These are phyloP conservation scores for Drosophila phalerata DNA, from an alignment of 2,888 invertebrate species.

Conservation along the genomic window DNA sequence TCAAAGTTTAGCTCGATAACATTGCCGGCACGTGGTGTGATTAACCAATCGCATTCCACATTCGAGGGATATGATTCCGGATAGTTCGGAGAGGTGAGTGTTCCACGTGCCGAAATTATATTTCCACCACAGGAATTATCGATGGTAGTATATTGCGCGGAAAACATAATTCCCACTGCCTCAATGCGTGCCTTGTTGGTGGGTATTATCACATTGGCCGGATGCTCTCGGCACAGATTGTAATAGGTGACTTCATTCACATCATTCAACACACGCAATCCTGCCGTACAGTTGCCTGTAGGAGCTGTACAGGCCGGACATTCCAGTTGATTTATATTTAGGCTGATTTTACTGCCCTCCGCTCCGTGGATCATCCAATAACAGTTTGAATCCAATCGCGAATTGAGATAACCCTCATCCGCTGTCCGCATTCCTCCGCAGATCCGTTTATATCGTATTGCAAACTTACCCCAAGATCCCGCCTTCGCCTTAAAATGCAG, in stretches of 20 bases:
- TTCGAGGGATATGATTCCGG: slow-evolving; percentile 89
- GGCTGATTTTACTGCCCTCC: slow-evolving; percentile 64
- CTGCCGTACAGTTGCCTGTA: slow-evolving; percentile 54
- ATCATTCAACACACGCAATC: slow-evolving; percentile 51
- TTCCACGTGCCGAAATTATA: slow-evolving; percentile 88
- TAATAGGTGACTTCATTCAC: slow-evolving; percentile 52
- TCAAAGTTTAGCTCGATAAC: slow-evolving; percentile 89
- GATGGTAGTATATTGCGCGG: slow-evolving; percentile 86
- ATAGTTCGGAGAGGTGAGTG: slow-evolving; percentile 90
- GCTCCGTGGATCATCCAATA: slow-evolving; percentile 28
- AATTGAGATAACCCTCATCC: slow-evolving; percentile 65
- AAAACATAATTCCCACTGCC: slow-evolving; percentile 62
- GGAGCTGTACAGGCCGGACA: slow-evolving; percentile 62
- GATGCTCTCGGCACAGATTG: slow-evolving; percentile 63
- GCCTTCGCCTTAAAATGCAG: slow-evolving; percentile 88
- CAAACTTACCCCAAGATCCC: slow-evolving; percentile 78
- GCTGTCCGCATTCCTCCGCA: slow-evolving; percentile 67
- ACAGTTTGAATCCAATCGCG: slow-evolving; percentile 62
- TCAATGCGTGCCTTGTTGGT: slow-evolving; percentile 53
- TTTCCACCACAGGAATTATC: slow-evolving; percentile 90
- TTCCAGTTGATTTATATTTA: slow-evolving; percentile 75
- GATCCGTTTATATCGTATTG: slow-evolving; percentile 53
- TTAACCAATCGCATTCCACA: slow-evolving; percentile 91
- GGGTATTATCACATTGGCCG: slow-evolving; percentile 57
- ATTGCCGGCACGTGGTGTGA: slow-evolving; percentile 90